A percentile compares a stretch with the other conserved stretches of the same genome.
These are phyloP conservation scores for Theocolax elegans DNA, from an alignment of 1,140 invertebrate species.

Conservation along the genomic window DNA sequence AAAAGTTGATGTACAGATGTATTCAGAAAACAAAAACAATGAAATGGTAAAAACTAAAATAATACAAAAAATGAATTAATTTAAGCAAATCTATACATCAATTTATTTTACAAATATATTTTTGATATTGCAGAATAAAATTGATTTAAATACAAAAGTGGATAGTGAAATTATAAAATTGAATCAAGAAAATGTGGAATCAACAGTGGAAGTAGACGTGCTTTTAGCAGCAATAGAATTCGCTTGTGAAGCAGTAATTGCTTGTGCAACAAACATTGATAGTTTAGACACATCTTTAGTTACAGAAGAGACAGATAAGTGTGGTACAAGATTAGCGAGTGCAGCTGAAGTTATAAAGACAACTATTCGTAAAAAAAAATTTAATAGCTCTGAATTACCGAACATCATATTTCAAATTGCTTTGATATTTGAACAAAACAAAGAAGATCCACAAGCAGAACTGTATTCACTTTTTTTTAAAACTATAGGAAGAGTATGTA, in stretches of 20 bases:
- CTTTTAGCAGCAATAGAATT: slow-evolving; percentile 59
- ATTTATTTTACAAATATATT: no score
- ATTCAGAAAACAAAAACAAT: not conserved
- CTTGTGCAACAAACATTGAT: slow-evolving; percentile 71
- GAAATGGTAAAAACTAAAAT: not conserved
- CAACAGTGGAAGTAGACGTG: slow-evolving; percentile 37
- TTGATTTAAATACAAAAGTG: not conserved
- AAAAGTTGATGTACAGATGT: slow-evolving; percentile 4
- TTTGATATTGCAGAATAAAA: not conserved
- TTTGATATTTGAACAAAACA: slow-evolving; percentile 54
- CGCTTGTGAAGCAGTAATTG: slow-evolving; percentile 69
- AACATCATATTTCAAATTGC: slow-evolving; percentile 56
- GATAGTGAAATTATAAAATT: slow-evolving; percentile 28
- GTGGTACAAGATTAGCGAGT: slow-evolving; percentile 72
- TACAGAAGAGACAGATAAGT: slow-evolving; percentile 77
- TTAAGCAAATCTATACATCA: no score
- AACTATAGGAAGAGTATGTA: slow-evolving; percentile 57
- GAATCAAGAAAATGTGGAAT: not conserved
- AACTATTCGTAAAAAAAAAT: slow-evolving; percentile 47
- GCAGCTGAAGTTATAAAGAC: slow-evolving; percentile 66
- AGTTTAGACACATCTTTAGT: slow-evolving; percentile 72
- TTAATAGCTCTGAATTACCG: slow-evolving; percentile 47
- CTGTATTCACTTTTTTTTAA: slow-evolving; percentile 69
- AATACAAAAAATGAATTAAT: no score
- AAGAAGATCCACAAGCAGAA: slow-evolving; percentile 63